Conservation (phyloP, 2,113 vertebrate species). For the Takifugu bimaculatus region DNA sequence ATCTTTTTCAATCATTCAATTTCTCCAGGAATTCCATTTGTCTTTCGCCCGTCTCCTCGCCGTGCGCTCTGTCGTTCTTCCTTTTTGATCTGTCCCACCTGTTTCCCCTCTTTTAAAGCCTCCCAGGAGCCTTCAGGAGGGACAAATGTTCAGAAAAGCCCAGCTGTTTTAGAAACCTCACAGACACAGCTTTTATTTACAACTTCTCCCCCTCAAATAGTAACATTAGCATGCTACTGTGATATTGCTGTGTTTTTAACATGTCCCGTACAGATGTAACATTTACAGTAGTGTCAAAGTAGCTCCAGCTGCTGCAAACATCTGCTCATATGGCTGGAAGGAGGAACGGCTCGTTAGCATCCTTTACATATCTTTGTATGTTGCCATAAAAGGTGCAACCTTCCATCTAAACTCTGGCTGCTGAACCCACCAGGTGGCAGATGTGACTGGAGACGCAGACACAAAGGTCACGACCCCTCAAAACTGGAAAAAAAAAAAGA, state of each 20-base stretch:
- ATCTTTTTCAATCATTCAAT: not conserved
- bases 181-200: too few species aligned
- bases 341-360: not conserved
- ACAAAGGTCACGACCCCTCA: conserved; percentile 18
- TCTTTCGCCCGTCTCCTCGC: not conserved
- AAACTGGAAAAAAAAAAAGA: conserved; percentile 25
- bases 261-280: too few species aligned
- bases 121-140: not conserved
- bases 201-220: too few species aligned
- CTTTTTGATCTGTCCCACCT: conserved; percentile 14
- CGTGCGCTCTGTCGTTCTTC: not conserved
- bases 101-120: not conserved
- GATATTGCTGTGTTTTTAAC: too few species aligned
- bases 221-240: too few species aligned
- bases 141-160: too few species aligned
- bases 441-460: conserved; percentile 3
- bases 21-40: not conserved
- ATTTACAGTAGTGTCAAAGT: too few species aligned
- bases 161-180: too few species aligned
- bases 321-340: not conserved
- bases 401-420: too few species aligned
- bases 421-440: conserved; percentile 2
- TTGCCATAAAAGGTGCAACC: not conserved
- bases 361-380: not conserved
- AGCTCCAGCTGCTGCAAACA: not conserved